Evolutionary conservation across 1,140 invertebrate species (phyloP).

Genomic region (Monochamus saltuarius): DNA sequence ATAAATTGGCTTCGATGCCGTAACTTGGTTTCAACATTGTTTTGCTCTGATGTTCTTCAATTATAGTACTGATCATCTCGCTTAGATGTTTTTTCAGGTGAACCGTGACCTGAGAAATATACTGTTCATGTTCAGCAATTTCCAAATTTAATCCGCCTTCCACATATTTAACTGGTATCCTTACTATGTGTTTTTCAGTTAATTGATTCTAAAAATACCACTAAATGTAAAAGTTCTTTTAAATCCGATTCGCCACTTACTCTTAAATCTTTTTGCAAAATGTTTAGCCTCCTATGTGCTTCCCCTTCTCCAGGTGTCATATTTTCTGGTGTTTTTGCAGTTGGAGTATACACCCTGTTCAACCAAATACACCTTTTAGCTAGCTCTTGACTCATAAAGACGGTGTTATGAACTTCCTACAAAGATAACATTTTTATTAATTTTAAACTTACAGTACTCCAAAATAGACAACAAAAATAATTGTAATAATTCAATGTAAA

Average conservation of each 20-base stretch:
- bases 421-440: constrained; percentile 10
- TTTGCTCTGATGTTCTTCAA: constrained; percentile 57
- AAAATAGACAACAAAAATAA: no score
- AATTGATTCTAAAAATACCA: constrained; percentile 57
- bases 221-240: neutral
- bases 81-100: constrained; percentile 56
- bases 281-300: constrained; percentile 65
- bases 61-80: constrained; percentile 60
- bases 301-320: constrained; percentile 58
- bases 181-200: constrained; percentile 63
- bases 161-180: constrained; percentile 60
- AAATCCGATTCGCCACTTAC: constrained; percentile 45
- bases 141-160: constrained; percentile 55
- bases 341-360: constrained; percentile 58
- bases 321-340: constrained; percentile 53
- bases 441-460: no score
- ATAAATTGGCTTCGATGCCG: constrained; percentile 57
- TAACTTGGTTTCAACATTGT: constrained; percentile 52
- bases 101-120: constrained; percentile 60
- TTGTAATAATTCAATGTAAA: neutral
- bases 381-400: constrained; percentile 72
- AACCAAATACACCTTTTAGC: constrained; percentile 75
- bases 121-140: constrained; percentile 61
- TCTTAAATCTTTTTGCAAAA: constrained; percentile 70
- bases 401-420: constrained; percentile 75